Percentiles rank a stretch among this genome's conserved stretches.
These are phyloP conservation scores for Scomber colias DNA, from an alignment of 2,113 vertebrate species.

Conservation along the genomic window DNA sequence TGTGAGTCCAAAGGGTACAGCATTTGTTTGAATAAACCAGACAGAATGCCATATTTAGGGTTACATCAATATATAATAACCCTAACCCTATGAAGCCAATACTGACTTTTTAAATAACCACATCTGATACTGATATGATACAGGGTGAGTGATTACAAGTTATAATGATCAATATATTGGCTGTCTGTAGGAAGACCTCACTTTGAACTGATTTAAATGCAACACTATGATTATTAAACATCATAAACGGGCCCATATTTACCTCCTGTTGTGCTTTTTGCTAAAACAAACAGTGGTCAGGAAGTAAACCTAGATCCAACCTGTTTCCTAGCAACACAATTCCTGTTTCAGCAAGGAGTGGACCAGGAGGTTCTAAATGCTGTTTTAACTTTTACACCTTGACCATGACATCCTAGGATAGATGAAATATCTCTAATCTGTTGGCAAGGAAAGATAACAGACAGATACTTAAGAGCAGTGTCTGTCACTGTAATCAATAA, in stretches of 20 bases:
- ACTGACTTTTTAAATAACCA: background rate
- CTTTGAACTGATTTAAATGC: background rate
- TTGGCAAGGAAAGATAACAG: no score
- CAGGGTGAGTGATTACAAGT: no score
- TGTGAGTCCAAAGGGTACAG: conserved; percentile 53
- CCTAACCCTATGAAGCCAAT: background rate
- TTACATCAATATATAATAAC: background rate
- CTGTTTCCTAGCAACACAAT: conserved; percentile 25
- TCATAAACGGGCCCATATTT: background rate
- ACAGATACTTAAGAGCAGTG: no score
- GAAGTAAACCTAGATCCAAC: conserved; percentile 5
- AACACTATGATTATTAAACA: background rate
- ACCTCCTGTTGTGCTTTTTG: background rate
- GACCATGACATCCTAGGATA: no score
- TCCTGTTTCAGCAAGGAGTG: background rate
- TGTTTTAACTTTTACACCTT: background rate
- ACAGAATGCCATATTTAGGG: conserved; percentile 3
- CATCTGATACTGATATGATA: background rate
- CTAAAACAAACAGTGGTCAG: background rate
- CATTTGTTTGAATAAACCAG: conserved; percentile 46
- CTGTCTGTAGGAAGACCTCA: background rate
- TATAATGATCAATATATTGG: background rate
- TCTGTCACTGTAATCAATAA: no score
- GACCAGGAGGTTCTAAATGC: background rate
- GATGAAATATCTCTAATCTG: no score